A percentile compares a stretch with the other conserved stretches of the same genome.
Evolutionary conservation across 2,113 vertebrate genomes (phyloP).

Genomic region (Paralichthys olivaceus): DNA sequence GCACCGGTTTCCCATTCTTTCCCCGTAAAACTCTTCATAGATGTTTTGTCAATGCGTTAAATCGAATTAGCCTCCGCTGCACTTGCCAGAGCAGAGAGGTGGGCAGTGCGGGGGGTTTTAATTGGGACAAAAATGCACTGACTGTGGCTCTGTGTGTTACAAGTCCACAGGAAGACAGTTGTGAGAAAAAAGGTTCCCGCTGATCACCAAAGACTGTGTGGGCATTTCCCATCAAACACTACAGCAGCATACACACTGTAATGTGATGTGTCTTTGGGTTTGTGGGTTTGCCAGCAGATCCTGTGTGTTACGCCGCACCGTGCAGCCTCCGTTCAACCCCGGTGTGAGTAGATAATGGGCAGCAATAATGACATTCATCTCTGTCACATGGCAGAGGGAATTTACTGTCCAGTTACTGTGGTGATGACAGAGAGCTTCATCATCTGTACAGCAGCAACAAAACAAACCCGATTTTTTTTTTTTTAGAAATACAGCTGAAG

Average conservation of each 20-base stretch:
- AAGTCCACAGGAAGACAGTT: slow-evolving; percentile 51
- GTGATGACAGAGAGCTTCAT: slow-evolving; percentile 24
- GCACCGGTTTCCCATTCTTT: background rate
- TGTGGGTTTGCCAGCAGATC: slow-evolving; percentile 39
- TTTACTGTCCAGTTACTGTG: slow-evolving; percentile 37
- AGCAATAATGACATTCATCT: slow-evolving; percentile 59
- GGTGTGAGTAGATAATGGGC: slow-evolving; percentile 52
- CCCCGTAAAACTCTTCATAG: slow-evolving; percentile 7
- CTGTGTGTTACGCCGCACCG: slow-evolving; percentile 16
- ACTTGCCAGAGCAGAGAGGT: slow-evolving; percentile 54
- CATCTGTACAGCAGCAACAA: slow-evolving; percentile 11
- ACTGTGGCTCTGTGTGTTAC: slow-evolving; percentile 43
- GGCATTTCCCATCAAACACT: slow-evolving; percentile 55
- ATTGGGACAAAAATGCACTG: slow-evolving; percentile 63
- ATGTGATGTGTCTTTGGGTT: slow-evolving; percentile 27
- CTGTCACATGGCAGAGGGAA: slow-evolving; percentile 34
- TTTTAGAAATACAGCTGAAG: slow-evolving; percentile 20
- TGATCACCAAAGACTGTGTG: slow-evolving; percentile 55
- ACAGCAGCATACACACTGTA: slow-evolving; percentile 22
- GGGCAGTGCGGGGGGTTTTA: slow-evolving; percentile 55
- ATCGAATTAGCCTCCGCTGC: slow-evolving; percentile 56
- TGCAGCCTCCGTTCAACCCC: background rate
- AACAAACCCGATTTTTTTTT: slow-evolving; percentile 5
- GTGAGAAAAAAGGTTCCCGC: slow-evolving; percentile 52
- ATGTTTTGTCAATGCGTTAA: slow-evolving; percentile 51